phyloP scores from a whole-genome alignment of 2,797 vertebrate genomes.

The Pelobates cultripes region DNA sequence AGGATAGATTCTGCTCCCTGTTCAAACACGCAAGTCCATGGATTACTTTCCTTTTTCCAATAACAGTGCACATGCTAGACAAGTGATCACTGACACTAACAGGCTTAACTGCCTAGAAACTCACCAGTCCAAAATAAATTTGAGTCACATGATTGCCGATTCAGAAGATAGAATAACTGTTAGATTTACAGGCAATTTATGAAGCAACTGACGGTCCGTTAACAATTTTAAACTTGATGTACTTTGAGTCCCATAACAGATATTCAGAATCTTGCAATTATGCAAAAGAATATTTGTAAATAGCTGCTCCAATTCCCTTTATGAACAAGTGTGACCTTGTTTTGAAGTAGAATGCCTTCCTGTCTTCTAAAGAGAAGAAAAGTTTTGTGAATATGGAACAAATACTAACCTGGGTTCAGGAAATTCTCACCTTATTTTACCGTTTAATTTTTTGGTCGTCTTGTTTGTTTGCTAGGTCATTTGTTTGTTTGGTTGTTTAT shows the following conservation, averaged over 20 bases:
- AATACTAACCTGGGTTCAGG: too few species aligned
- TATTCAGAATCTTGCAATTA: background rate
- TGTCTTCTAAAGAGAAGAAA: too few species aligned
- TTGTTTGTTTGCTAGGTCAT: too few species aligned
- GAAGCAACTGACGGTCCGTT: background rate
- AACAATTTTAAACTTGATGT: constrained; percentile 1
- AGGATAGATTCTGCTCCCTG: constrained; percentile 24
- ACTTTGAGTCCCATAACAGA: background rate
- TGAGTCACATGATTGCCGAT: background rate
- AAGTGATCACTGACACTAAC: constrained; percentile 10
- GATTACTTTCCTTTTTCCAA: background rate
- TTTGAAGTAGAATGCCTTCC: background rate
- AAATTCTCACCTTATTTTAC: too few species aligned
- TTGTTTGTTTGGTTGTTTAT: too few species aligned
- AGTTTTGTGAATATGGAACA: too few species aligned
- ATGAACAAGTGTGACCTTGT: background rate
- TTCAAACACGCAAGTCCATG: constrained; percentile 15
- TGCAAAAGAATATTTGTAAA: background rate
- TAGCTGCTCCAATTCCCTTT: background rate
- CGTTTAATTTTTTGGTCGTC: too few species aligned
- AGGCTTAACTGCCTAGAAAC: background rate
- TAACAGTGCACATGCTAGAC: constrained; percentile 7
- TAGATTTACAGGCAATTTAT: background rate
- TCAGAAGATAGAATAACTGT: constrained; percentile 11
- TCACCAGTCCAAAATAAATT: background rate